Conservation (phyloP, 2,888 invertebrate species). For the Scaptodrosophila latifasciaeformis region DNA sequence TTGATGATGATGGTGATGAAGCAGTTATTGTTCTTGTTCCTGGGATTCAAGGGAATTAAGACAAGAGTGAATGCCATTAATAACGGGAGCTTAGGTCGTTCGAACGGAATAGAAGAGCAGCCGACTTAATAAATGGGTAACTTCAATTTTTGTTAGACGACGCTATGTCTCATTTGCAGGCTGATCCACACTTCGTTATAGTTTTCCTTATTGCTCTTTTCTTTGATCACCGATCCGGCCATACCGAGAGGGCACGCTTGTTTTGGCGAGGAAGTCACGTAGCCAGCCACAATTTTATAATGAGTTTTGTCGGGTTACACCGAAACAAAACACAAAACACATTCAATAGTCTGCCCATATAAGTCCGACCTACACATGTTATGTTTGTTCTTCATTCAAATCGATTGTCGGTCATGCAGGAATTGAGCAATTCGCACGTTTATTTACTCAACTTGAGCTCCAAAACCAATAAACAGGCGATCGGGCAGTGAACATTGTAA, state of each 20-base stretch:
- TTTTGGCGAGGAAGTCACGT: conserved; percentile 63
- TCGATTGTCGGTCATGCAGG: conserved; percentile 30
- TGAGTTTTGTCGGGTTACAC: conserved; percentile 65
- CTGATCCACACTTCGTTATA: too few relatives aligned
- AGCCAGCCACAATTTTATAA: conserved; percentile 62
- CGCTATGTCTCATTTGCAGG: too few relatives aligned
- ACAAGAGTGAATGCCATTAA: too few relatives aligned
- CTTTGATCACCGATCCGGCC: too few relatives aligned
- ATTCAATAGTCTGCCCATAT: conserved; percentile 33
- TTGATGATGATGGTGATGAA: background rate
- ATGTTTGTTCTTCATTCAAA: background rate
- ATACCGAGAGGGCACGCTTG: background rate
- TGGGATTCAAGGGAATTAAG: too few relatives aligned
- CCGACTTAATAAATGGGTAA: too few relatives aligned
- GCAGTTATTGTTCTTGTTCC: too few relatives aligned
- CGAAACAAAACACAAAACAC: conserved; percentile 37
- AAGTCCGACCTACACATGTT: conserved; percentile 19
- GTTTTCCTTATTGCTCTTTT: too few relatives aligned
- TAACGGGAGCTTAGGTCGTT: too few relatives aligned
- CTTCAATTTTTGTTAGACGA: too few relatives aligned
- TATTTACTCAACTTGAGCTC: conserved; percentile 31
- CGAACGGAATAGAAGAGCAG: too few relatives aligned
- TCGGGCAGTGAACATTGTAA: conserved; percentile 38
- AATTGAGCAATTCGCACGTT: conserved; percentile 67
- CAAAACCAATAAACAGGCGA: conserved; percentile 45